A percentile compares a stretch with the other conserved stretches of the same genome.
phyloP scores from a whole-genome alignment of 2,888 invertebrate genomes.

The Drosophila differens region DNA sequence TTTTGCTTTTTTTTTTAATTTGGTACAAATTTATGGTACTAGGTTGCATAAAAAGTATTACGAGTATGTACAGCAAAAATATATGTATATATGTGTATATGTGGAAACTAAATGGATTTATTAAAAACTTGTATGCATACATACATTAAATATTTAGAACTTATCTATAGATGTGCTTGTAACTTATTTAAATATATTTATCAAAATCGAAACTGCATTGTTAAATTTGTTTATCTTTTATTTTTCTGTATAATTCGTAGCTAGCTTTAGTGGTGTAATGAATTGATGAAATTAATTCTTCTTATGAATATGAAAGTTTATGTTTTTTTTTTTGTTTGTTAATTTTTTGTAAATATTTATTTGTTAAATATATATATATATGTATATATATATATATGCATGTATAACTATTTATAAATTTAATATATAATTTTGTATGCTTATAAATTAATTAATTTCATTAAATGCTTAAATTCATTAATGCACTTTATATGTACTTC shows the following conservation, averaged over 20 bases:
- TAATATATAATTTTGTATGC: constrained; percentile 56
- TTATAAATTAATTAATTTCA: constrained; percentile 79
- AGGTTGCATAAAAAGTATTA: constrained; percentile 58
- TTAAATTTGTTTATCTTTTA: constrained; percentile 26
- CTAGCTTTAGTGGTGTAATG: constrained; percentile 45
- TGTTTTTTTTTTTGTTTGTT: constrained; percentile 17
- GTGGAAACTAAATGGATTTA: constrained; percentile 13
- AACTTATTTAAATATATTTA: constrained; percentile 52
- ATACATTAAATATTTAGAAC: constrained; percentile 33
- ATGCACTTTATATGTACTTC: constrained; percentile 85
- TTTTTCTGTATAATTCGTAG: constrained; percentile 54
- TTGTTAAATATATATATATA: constrained; percentile 38
- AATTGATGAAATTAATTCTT: constrained; percentile 39
- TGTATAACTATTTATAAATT: constrained; percentile 45
- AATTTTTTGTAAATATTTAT: constrained; percentile 55
- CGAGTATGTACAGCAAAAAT: constrained; percentile 41
- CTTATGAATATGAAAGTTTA: constrained; percentile 40
- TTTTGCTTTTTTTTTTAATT: constrained; percentile 46
- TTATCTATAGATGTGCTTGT: constrained; percentile 36
- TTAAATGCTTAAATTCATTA: constrained; percentile 84
- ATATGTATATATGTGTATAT: constrained; percentile 8
- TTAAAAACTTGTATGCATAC: constrained; percentile 12
- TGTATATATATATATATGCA: constrained; percentile 39
- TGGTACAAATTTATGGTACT: constrained; percentile 80
- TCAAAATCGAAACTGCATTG: constrained; percentile 52